phyloP scores from a whole-genome alignment of 1,140 invertebrate genomes.

The Diabrotica undecimpunctata region DNA sequence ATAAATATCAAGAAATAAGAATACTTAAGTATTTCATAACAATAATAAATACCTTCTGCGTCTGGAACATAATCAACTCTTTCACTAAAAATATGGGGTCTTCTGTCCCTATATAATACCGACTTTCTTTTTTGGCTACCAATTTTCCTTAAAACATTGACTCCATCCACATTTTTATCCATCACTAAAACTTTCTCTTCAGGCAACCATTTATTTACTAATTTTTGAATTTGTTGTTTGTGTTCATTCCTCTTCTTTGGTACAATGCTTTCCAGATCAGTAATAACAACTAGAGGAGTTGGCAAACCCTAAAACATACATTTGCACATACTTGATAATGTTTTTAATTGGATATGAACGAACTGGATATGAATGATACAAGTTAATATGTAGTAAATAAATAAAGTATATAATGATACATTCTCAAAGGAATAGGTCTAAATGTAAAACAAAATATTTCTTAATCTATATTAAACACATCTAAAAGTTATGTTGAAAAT shows the following conservation, averaged over 20 bases:
- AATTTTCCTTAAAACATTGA: conserved; percentile 75
- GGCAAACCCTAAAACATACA: conserved; percentile 62
- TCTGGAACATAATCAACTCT: conserved; percentile 65
- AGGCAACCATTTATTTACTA: conserved; percentile 74
- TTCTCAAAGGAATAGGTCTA: no score
- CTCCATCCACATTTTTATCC: conserved; percentile 71
- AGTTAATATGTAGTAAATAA: no score
- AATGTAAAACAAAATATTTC: no score
- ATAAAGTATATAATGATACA: no score
- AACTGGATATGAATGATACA: no score
- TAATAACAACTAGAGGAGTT: conserved; percentile 70
- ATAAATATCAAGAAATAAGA: no score
- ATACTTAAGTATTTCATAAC: no score
- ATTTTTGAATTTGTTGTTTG: conserved; percentile 73
- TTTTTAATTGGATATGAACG: neutral
- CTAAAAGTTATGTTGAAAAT: no score
- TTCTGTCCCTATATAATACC: conserved; percentile 69
- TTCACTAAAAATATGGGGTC: conserved; percentile 81
- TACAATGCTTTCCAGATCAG: conserved; percentile 68
- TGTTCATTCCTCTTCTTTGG: conserved; percentile 69
- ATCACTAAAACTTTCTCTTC: conserved; percentile 76
- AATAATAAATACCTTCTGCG: conserved; percentile 45
- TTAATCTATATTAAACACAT: no score
- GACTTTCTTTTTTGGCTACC: conserved; percentile 75
- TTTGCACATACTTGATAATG: neutral